Percentiles rank a stretch among this genome's conserved stretches.
phyloP scores from a whole-genome alignment of 2,113 vertebrate genomes.

The Actinemys pallida region DNA sequence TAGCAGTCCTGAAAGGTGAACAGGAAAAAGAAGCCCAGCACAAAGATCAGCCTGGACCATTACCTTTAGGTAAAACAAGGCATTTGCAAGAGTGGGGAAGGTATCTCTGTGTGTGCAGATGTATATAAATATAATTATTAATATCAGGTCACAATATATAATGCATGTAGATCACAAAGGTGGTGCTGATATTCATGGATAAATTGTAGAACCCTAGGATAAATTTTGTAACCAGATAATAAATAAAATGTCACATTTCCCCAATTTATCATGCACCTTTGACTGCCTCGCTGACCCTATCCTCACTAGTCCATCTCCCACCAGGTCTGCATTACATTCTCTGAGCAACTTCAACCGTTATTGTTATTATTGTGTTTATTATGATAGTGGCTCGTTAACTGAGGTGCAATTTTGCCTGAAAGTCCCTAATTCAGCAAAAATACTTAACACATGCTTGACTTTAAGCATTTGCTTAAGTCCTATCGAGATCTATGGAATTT shows the following conservation, averaged over 20 bases:
- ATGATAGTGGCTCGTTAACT: slow-evolving; percentile 5
- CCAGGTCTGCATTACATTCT: neutral
- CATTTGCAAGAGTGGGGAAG: neutral
- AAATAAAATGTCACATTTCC: neutral
- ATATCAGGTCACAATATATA: neutral
- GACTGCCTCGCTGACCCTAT: neutral
- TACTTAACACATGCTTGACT: neutral
- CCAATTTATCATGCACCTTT: accelerated
- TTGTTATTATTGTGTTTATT: neutral
- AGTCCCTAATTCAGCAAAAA: neutral
- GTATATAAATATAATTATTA: neutral
- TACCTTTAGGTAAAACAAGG: slow-evolving; percentile 91
- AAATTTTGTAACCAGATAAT: neutral
- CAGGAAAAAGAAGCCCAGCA: slow-evolving; percentile 90
- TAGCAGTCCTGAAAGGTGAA: slow-evolving; percentile 96
- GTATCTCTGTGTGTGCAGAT: neutral
- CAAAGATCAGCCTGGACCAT: slow-evolving; percentile 85
- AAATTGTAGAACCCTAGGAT: neutral
- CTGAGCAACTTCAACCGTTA: neutral
- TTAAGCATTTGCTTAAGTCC: neutral
- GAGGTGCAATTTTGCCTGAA: neutral
- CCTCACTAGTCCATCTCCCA: neutral
- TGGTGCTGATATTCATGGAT: accelerated
- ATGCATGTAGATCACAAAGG: neutral
- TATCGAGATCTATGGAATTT: neutral